These are phyloP conservation scores for Actinostola sp. DNA, from an alignment of 92 coral and sea anemone genomes.

Conservation along the genomic window DNA sequence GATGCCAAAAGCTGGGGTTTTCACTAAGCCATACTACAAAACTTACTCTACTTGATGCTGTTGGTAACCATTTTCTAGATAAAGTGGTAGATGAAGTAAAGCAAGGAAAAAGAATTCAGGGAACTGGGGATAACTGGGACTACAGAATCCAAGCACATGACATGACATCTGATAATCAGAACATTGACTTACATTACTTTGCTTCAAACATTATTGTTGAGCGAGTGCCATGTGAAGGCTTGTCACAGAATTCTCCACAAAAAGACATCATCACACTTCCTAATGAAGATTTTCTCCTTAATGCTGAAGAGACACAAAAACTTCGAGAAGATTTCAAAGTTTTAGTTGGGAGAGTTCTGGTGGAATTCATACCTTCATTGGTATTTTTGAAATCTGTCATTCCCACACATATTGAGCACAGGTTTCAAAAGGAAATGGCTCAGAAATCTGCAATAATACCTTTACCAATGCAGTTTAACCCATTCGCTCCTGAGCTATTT, in stretches of 20 bases:
- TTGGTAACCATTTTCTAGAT: too few species aligned
- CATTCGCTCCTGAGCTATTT: too few species aligned
- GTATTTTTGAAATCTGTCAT: conserved; percentile 44
- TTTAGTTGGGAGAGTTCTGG: conserved; percentile 36
- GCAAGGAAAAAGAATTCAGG: too few species aligned
- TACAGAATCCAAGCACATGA: conserved; percentile 48
- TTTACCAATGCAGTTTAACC: conserved; percentile 46
- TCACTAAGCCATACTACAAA: too few species aligned
- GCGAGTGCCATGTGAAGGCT: conserved; percentile 44
- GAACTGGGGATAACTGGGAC: too few species aligned
- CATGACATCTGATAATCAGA: conserved; percentile 51
- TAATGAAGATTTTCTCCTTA: conserved; percentile 37
- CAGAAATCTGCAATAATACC: conserved; percentile 48
- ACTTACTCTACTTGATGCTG: too few species aligned
- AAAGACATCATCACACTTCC: conserved; percentile 35
- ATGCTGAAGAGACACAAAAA: conserved; percentile 31
- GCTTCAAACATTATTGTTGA: conserved; percentile 62
- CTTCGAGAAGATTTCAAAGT: conserved; percentile 56
- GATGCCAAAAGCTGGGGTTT: too few species aligned
- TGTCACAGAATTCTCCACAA: conserved; percentile 37
- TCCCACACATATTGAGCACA: conserved; percentile 45
- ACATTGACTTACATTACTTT: conserved; percentile 52
- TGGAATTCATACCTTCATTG: conserved; percentile 27
- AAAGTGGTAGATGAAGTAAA: too few species aligned
- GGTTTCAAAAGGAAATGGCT: conserved; percentile 50